Evolutionary conservation across 1,140 invertebrate genomes (phyloP).

Genomic region (Stegodyphus dumicola): DNA sequence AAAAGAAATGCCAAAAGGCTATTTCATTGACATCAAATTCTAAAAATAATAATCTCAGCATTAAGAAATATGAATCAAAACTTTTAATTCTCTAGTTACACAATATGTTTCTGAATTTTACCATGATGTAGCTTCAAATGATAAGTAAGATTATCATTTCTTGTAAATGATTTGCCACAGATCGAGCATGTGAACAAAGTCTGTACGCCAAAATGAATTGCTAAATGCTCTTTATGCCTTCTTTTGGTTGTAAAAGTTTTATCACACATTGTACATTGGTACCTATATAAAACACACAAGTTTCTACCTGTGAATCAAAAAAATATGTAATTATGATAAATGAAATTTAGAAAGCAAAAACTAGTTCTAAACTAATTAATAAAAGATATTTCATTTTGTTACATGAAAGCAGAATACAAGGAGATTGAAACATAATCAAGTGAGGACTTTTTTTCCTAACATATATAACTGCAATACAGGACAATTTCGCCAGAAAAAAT

Average conservation of each 20-base stretch:
- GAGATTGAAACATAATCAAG: no score
- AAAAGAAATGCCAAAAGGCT: neutral
- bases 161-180: conserved; percentile 52
- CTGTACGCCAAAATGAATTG: conserved; percentile 11
- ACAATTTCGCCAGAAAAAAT: no score
- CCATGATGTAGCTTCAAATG: conserved; percentile 20
- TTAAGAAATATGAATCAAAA: neutral
- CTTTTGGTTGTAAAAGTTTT: conserved; percentile 32
- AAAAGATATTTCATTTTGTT: no score
- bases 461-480: no score
- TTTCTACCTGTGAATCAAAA: neutral
- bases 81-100: no score
- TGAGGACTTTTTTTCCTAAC: no score
- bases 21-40: neutral
- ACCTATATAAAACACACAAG: neutral
- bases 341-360: neutral
- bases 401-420: no score
- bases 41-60: neutral
- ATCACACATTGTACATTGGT: neutral
- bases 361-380: no score
- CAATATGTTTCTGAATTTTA: neutral
- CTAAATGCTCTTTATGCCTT: conserved; percentile 38
- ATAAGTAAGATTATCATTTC: conserved; percentile 49
- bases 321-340: no score
- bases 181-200: conserved; percentile 39